Percentiles rank a stretch among this genome's conserved stretches.
Evolutionary conservation across 2,888 invertebrate genomes (phyloP).

Genomic region (Pherbina coryleti): DNA sequence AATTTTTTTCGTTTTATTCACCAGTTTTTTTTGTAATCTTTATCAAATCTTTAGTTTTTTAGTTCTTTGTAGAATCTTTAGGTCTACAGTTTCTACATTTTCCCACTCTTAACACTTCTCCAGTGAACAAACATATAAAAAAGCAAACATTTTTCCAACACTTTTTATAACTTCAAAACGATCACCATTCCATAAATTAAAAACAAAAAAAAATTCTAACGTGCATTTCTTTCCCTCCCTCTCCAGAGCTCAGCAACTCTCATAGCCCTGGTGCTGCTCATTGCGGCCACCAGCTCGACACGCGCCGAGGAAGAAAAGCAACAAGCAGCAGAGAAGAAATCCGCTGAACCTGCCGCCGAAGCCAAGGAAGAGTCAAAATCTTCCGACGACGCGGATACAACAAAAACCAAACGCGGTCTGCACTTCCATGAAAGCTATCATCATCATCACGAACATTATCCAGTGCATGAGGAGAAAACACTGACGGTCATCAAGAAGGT

Average conservation of each 20-base stretch:
- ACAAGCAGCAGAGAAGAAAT: conserved; percentile 70
- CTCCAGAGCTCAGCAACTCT: conserved; percentile 68
- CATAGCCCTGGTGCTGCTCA: conserved; percentile 73
- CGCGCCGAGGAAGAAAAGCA: conserved; percentile 73
- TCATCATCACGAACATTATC: conserved; percentile 61
- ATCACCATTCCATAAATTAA: no score
- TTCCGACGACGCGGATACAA: conserved; percentile 72
- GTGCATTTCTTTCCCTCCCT: no score
- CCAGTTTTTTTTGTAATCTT: no score
- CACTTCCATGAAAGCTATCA: conserved; percentile 71
- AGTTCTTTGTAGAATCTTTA: no score
- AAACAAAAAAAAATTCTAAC: not conserved
- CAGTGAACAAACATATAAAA: no score
- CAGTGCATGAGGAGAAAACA: conserved; percentile 74
- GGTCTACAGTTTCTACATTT: no score
- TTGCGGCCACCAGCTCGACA: conserved; percentile 67
- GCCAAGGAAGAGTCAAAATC: conserved; percentile 58
- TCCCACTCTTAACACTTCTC: no score
- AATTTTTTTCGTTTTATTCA: no score
- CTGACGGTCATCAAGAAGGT: conserved; percentile 82
- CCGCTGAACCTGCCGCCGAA: conserved; percentile 55
- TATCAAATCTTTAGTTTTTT: no score
- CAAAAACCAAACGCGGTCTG: conserved; percentile 82
- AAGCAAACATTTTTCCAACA: no score
- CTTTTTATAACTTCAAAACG: no score